These are phyloP conservation scores for Noctua fimbriata DNA, from an alignment of 2,888 invertebrate species.

Conservation along the genomic window DNA sequence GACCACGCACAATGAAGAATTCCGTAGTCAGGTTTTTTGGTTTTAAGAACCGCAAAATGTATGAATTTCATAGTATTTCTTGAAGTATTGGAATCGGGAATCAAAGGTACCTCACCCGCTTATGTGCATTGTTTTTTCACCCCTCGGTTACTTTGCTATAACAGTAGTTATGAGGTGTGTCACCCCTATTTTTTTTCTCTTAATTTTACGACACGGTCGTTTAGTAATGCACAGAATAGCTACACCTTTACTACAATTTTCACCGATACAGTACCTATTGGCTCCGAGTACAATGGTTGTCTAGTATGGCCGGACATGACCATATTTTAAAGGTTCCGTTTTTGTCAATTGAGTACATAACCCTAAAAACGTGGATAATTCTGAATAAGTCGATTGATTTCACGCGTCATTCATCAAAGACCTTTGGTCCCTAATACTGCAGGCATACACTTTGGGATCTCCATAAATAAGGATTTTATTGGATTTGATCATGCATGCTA, in stretches of 20 bases:
- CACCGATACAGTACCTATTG: not conserved
- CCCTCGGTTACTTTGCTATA: not conserved
- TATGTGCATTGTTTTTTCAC: not conserved
- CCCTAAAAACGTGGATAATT: not conserved
- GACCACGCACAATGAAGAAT: not conserved
- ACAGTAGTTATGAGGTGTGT: not conserved
- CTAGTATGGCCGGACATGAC: not conserved
- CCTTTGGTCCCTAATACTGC: conserved; percentile 24
- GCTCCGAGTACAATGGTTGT: not conserved
- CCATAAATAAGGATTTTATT: conserved; percentile 48
- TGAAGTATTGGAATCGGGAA: not conserved
- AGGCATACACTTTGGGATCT: conserved; percentile 27
- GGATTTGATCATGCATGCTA: conserved; percentile 45
- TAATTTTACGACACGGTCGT: not conserved
- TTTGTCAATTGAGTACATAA: not conserved
- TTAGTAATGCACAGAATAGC: not conserved
- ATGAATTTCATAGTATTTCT: not conserved
- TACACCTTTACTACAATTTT: not conserved
- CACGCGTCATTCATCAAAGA: conserved; percentile 54
- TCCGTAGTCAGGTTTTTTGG: not conserved
- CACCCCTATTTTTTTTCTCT: not conserved
- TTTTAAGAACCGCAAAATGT: not conserved
- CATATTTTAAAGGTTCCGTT: not conserved
- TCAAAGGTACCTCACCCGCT: not conserved
- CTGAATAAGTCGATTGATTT: conserved; percentile 33